Conservation (phyloP, 1,140 invertebrate species). For the Drosophila azteca region DNA sequence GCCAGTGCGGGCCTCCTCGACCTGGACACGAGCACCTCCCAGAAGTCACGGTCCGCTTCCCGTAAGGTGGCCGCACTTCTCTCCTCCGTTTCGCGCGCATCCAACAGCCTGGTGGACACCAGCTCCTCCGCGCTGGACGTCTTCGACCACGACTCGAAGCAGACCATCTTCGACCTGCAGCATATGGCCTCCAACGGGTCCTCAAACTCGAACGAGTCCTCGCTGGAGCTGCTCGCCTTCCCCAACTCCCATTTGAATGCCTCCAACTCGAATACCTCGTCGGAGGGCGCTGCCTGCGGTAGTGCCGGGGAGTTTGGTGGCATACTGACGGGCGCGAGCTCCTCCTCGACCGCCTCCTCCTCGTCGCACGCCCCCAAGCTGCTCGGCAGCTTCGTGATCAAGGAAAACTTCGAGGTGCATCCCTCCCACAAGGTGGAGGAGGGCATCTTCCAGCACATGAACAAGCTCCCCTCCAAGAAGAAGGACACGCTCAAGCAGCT, state of each 20-base stretch:
- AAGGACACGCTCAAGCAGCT: slow-evolving; percentile 81
- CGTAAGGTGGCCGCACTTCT: slow-evolving; percentile 74
- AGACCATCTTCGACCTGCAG: slow-evolving; percentile 79
- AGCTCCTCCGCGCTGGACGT: slow-evolving; percentile 69
- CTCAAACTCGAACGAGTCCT: slow-evolving; percentile 81
- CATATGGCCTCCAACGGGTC: slow-evolving; percentile 72
- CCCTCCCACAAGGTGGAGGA: slow-evolving; percentile 82
- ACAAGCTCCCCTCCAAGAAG: slow-evolving; percentile 80
- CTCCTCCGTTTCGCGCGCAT: slow-evolving; percentile 78
- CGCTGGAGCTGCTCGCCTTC: slow-evolving; percentile 73
- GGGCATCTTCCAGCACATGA: slow-evolving; percentile 83
- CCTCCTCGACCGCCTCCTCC: slow-evolving; percentile 42
- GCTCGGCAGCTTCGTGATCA: slow-evolving; percentile 76
- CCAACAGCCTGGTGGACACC: slow-evolving; percentile 69
- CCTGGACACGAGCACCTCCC: slow-evolving; percentile 73
- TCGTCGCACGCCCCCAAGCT: slow-evolving; percentile 65
- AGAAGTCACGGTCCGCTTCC: slow-evolving; percentile 76
- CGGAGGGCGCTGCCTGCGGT: slow-evolving; percentile 72
- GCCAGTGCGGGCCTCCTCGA: slow-evolving; percentile 64
- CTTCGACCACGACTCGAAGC: slow-evolving; percentile 82
- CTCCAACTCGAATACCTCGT: slow-evolving; percentile 81
- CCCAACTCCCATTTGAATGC: slow-evolving; percentile 80
- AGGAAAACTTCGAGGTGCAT: slow-evolving; percentile 82
- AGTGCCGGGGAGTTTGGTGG: slow-evolving; percentile 73
- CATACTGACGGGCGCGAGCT: slow-evolving; percentile 59